Evolutionary conservation across 2,888 invertebrate genomes (phyloP), one percentile per base, ranked within the genome.

Genomic region (Coelogynopora nodosa): DNA sequence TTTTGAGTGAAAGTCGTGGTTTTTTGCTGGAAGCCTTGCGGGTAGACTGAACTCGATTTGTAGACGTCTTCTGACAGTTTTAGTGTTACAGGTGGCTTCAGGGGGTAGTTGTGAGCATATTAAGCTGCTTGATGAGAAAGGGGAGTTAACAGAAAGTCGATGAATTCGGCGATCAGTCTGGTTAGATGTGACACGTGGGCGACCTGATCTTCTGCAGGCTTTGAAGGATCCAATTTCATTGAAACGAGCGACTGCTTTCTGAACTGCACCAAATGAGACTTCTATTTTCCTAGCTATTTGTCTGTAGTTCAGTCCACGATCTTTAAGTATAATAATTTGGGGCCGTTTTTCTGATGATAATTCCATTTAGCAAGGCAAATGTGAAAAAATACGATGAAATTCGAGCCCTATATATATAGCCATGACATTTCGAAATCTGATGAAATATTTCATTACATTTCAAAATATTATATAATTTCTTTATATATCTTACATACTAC

Each of bases 221-320:
- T 31, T 31, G 82, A 82, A 82, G 82, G 82, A 82, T 27, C 31
- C 30, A 82, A 18, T 82, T 82, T 82, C 82, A 82, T 31, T 82
- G 82, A 82, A 82, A 31, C 29, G 82, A 82, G 82, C 29, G 29
- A 82, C 30, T 82, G 82, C 31, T 28, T 31, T 29, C 27, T 82
- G 82, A 31, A 82, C 82, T 82, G 82, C 82, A 82, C 82, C 82
- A 82, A 82, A 27, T 29, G 29, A 82, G n/a, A 31, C 82, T 18
- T 82, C 31, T 82, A 26, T 23, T 29, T 28, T 31, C 31, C 2
- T 82, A 31, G 82, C 82, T 30, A 82, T 82, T 2, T 82, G 29
- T 82, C 82, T 26, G 82, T 82, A 82, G 82, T 18, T 31, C 31
- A 82, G 82, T 82, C 82, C 29, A 5, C 28, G 27, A 31, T 82